Evolutionary conservation across 2,888 invertebrate species (phyloP), one percentile per base, ranked within the genome.

Genomic region (Drosophila neutralis): DNA sequence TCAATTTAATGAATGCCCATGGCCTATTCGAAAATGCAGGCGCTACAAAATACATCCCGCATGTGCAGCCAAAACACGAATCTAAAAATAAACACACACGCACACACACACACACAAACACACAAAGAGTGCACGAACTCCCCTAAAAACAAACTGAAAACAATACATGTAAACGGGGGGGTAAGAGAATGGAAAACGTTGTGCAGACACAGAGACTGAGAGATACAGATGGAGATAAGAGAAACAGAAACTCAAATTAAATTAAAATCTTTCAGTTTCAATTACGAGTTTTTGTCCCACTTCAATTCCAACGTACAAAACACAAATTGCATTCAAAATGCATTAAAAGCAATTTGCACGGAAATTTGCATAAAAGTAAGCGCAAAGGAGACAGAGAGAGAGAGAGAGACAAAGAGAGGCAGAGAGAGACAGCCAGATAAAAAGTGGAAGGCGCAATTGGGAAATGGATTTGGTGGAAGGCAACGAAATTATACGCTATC

Each of bases 281-380:
- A 87, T 87, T 87, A 87, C 87, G 88, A 89, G 89, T 90, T 90
- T 87, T 89, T 85, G 89, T 89, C 73, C 80, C 84, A 88, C 90
- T 90, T 90, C 89, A 88, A 88, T 87, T 85, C 80, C 86, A 80
- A 78, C 75, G 88, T 85, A 89, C 85, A 86, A 86, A 86, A 89
- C 89, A 86, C 90, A 87, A 90, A 90, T 90, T 90, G 90, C 89
- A 90, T 89, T 89, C 89, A 81, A 90, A 87, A 87, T 87, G 89
- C 90, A 87, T 87, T 90, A 89, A 87, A 90, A 90, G 90, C 90
- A 87, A 90, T 86, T 87, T 87, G 88, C 89, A 87, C 82, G 80
- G 83, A 90, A 87, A 87, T 89, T 89, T 83, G 82, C 83, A 90
- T 87, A 85, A 90, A 90, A 89, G 73, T 73, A 61, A 71, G 69